A percentile compares a stretch with the other conserved stretches of the same genome.
Evolutionary conservation across 2,888 invertebrate genomes (phyloP).

Genomic region (Choristoneura rosaceana): DNA sequence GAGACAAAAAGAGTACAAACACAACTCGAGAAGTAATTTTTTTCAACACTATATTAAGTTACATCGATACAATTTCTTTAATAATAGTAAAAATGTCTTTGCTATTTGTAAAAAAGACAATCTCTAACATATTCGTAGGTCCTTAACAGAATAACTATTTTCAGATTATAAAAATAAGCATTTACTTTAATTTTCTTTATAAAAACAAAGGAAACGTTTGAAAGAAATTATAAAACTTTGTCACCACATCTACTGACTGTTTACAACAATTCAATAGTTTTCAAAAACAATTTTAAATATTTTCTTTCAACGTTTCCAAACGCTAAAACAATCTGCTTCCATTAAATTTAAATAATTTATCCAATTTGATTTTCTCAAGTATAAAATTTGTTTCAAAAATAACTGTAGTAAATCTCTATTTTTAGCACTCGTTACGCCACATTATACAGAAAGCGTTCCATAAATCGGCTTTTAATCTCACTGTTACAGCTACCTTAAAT

Average conservation of each 20-base stretch:
- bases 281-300: conserved; percentile 6
- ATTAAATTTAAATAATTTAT: conserved; percentile 36
- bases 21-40: conserved; percentile 40
- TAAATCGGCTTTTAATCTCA: background rate
- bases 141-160: conserved; percentile 9
- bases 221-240: background rate
- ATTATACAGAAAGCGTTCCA: background rate
- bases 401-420: conserved; percentile 26
- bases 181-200: background rate
- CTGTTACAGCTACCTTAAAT: background rate
- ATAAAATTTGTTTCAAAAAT: conserved; percentile 24
- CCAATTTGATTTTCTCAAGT: conserved; percentile 28
- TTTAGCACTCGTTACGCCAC: conserved; percentile 24
- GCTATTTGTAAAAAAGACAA: conserved; percentile 41
- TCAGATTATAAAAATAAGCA: conserved; percentile 22
- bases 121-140: conserved; percentile 25
- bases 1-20: conserved; percentile 19
- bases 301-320: conserved; percentile 22
- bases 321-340: conserved; percentile 25
- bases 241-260: conserved; percentile 4
- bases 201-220: background rate
- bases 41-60: conserved; percentile 23
- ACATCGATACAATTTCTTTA: conserved; percentile 30
- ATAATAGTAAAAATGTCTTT: conserved; percentile 35
- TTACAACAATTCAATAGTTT: background rate